phyloP scores from a whole-genome alignment of 2,888 invertebrate species.

The Agrotis segetum region DNA sequence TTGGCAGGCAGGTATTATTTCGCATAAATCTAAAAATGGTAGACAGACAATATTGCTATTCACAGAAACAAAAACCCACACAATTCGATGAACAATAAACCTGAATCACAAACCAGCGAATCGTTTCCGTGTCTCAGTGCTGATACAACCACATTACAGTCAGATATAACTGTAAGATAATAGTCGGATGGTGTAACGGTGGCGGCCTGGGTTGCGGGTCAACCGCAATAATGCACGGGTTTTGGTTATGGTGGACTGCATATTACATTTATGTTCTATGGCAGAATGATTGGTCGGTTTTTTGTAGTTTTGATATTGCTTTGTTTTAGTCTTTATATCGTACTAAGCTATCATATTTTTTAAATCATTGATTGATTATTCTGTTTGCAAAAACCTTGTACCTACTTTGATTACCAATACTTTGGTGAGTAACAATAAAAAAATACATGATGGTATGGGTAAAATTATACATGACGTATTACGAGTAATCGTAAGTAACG shows the following conservation, averaged over 20 bases:
- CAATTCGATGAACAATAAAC: slow-evolving; percentile 34
- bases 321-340: neutral
- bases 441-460: no score
- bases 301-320: slow-evolving; percentile 7
- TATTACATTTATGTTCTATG: slow-evolving; percentile 11
- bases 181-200: slow-evolving; percentile 65
- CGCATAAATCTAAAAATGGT: no score
- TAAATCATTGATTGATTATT: neutral
- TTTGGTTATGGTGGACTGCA: slow-evolving; percentile 45
- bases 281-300: neutral
- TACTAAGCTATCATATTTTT: neutral
- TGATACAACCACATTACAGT: slow-evolving; percentile 1
- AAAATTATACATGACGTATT: no score
- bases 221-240: slow-evolving; percentile 67
- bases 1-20: no score
- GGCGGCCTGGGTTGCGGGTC: slow-evolving; percentile 33
- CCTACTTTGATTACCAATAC: no score
- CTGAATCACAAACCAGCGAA: slow-evolving; percentile 38
- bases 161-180: slow-evolving; percentile 67
- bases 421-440: no score
- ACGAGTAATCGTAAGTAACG: no score
- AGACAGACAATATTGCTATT: neutral
- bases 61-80: slow-evolving; percentile 13
- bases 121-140: slow-evolving; percentile 39
- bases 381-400: no score